Percentiles rank a stretch among this genome's conserved stretches.
These are phyloP conservation scores for Asarcornis scutulata DNA, from an alignment of 2,113 vertebrate species.

Conservation along the genomic window DNA sequence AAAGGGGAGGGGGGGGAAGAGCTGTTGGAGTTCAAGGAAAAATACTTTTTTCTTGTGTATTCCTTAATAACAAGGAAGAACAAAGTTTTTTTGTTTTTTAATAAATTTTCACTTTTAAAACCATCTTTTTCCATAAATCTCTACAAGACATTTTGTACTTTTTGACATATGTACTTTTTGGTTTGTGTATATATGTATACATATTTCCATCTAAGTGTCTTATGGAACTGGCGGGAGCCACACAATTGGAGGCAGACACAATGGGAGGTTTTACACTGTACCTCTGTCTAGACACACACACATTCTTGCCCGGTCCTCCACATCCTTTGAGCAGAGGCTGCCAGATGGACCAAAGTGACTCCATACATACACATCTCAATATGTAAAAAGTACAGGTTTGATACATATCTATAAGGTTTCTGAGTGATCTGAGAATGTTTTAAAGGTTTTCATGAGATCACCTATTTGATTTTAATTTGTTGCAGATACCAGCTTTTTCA, in stretches of 20 bases:
- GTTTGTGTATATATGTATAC: background rate
- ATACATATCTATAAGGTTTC: background rate
- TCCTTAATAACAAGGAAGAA: background rate
- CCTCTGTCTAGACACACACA: background rate
- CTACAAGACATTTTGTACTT: fast-evolving
- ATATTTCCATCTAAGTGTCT: background rate
- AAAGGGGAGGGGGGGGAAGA: too few relatives aligned
- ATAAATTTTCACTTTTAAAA: background rate
- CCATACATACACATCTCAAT: background rate
- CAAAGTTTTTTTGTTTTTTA: background rate
- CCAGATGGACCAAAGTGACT: background rate
- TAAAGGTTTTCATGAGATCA: background rate
- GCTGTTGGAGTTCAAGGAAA: background rate
- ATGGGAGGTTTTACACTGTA: background rate
- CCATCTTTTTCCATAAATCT: background rate
- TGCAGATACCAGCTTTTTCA: background rate
- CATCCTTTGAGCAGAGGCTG: background rate
- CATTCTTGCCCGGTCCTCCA: background rate
- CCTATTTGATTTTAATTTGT: background rate
- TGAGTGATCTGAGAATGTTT: background rate
- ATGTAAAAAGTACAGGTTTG: background rate
- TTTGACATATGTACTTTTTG: background rate
- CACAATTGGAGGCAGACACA: background rate
- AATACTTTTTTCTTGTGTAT: fast-evolving
- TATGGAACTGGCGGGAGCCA: background rate